phyloP scores from a whole-genome alignment of 2,888 invertebrate genomes.

The Prosopocoilus inquinatus region DNA sequence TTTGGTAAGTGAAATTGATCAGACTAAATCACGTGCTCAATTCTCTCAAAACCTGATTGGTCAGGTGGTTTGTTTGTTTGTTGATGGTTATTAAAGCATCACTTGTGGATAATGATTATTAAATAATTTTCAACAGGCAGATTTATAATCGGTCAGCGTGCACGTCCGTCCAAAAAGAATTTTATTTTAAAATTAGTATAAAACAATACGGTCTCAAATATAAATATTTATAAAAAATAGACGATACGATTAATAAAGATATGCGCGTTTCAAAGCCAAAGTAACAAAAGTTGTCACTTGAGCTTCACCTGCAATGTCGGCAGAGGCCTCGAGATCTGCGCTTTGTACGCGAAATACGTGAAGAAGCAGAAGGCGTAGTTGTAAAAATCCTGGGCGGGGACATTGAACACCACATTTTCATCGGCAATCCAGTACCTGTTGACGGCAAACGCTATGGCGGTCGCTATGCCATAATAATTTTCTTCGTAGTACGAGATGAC shows the following conservation, averaged over 20 bases:
- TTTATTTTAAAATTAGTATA: constrained; percentile 8
- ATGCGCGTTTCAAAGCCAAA: constrained; percentile 7
- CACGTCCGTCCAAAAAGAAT: neutral
- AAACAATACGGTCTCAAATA: constrained; percentile 13
- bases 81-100: too few relatives aligned
- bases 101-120: too few relatives aligned
- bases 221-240: constrained; percentile 19
- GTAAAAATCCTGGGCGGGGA: constrained; percentile 45
- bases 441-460: constrained; percentile 38
- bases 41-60: too few relatives aligned
- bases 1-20: too few relatives aligned
- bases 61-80: too few relatives aligned
- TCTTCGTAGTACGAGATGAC: constrained; percentile 36
- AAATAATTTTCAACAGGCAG: too few relatives aligned
- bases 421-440: constrained; percentile 41
- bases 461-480: constrained; percentile 39
- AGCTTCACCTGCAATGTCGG: neutral
- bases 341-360: constrained; percentile 41
- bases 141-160: too few relatives aligned
- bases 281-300: constrained; percentile 5
- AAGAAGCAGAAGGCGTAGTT: constrained; percentile 49
- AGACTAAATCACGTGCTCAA: too few relatives aligned
- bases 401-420: constrained; percentile 35
- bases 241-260: constrained; percentile 12
- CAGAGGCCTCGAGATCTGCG: constrained; percentile 23